Evolutionary conservation across 2,888 invertebrate species (phyloP), one percentile per base, ranked within the genome.

Genomic region (Hirtodrosophila cameraria): DNA sequence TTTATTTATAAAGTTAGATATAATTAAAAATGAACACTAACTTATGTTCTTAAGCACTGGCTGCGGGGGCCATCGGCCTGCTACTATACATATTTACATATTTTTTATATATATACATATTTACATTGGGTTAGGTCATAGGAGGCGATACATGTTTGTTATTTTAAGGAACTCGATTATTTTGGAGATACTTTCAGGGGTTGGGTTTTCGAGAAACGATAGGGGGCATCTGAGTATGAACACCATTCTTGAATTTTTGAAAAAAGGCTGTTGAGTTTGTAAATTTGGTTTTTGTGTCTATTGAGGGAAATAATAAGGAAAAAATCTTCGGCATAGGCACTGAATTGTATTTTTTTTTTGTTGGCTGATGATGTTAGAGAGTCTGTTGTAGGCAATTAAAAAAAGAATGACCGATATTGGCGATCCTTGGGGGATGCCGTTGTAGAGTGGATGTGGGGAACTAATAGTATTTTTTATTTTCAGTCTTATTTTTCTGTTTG

Each of bases 171-270:
- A 28, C 11, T 28, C n/a, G 5, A n/a, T 33, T 33, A 33, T 13
- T 13, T 33, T 33, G 11, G 6, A 15, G 9, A 36, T 49, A 9
- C 28, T 49, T 28, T 13, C 12, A 2, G 18, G 7, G 27, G 7
- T 27, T 9, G 36, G 16, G 11, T 49, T 38, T 38, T 30, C 9
- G 9, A 49, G 18, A n/a, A 38, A 9, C 28, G 20, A 13, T 39
- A 38, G 9, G 20, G n/a, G 20, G n/a, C 38, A 38, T n/a, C 45
- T 45, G 54, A 54, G 12, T 45, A 39, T 30, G 30, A 23, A 8
- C 31, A 28, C 54, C 54, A 54, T 9, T 27, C 25, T 0, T 27
- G 18, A 7, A 46, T 55, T 1, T 46, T 25, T 1, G 15, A 2
- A 9, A 55, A 41, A 0, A 55, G 13, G 9, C 1, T 23, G 38